Percentiles rank a stretch among this genome's conserved stretches.
Evolutionary conservation across 2,797 vertebrate genomes (phyloP).

Genomic region (Vipera latastei): DNA sequence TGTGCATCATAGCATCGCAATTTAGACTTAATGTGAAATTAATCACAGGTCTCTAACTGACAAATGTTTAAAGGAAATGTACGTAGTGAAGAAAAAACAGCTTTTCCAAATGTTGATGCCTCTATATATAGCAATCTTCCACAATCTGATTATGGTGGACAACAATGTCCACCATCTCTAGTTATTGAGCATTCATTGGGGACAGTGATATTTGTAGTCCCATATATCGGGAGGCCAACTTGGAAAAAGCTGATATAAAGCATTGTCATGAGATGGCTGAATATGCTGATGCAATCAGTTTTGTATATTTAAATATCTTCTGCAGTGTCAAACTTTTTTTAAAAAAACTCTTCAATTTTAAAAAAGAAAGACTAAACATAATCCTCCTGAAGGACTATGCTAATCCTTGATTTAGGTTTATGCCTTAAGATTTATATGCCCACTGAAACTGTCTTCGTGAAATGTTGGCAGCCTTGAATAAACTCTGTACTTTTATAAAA

Average conservation of each 20-base stretch:
- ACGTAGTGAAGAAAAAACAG: neutral
- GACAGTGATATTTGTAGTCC: neutral
- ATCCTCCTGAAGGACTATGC: slow-evolving; percentile 28
- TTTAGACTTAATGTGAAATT: slow-evolving; percentile 43
- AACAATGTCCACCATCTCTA: neutral
- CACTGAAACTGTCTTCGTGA: slow-evolving; percentile 52
- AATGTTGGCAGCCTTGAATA: slow-evolving; percentile 50
- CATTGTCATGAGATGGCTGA: neutral
- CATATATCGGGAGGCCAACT: neutral
- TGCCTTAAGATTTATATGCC: slow-evolving; percentile 43
- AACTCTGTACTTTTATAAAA: slow-evolving; percentile 47
- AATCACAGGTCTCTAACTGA: slow-evolving; percentile 6
- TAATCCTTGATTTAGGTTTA: slow-evolving; percentile 45
- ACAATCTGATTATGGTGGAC: neutral
- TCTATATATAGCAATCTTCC: neutral
- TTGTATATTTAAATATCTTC: slow-evolving; percentile 33
- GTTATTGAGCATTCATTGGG: neutral
- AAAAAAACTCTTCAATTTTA: slow-evolving; percentile 24
- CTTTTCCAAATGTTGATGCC: neutral
- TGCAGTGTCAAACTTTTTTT: neutral
- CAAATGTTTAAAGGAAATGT: neutral
- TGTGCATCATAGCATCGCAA: slow-evolving; percentile 27
- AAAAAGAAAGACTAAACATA: neutral
- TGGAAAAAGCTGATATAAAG: neutral
- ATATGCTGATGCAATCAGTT: slow-evolving; percentile 9